phyloP scores from a whole-genome alignment of 2,888 invertebrate species.

The Dyspetes luteomarginatus region DNA sequence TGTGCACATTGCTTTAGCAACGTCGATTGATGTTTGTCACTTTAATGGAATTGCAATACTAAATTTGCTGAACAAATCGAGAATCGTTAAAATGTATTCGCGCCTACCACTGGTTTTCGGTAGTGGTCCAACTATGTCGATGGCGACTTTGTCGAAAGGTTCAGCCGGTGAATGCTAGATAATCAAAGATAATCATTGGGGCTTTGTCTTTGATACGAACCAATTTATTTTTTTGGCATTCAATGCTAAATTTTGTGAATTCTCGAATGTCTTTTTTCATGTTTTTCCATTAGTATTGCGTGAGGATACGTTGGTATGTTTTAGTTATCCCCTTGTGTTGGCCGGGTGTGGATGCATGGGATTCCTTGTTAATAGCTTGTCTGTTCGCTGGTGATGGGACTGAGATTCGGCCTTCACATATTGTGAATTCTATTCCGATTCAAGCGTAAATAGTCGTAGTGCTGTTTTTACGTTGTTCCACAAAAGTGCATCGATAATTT shows the following conservation, averaged over 20 bases:
- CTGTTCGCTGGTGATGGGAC: conserved; percentile 3
- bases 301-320: conserved; percentile 47
- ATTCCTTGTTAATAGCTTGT: not conserved
- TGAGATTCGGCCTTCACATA: conserved; percentile 38
- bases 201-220: conserved; percentile 54
- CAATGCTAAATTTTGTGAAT: conserved; percentile 56
- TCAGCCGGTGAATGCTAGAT: conserved; percentile 45
- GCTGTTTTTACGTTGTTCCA: conserved; percentile 2
- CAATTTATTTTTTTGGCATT: conserved; percentile 64
- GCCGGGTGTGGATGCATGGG: not conserved
- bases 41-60: conserved; percentile 37
- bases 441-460: not conserved
- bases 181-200: conserved; percentile 62
- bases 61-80: conserved; percentile 54
- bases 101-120: not conserved
- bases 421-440: not conserved
- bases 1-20: conserved; percentile 35
- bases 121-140: not conserved
- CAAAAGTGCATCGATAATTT: conserved; percentile 18
- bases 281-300: conserved; percentile 57
- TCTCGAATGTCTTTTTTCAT: conserved; percentile 60
- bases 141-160: conserved; percentile 5
- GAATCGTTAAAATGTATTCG: conserved; percentile 25
- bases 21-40: not conserved
- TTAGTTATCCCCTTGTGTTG: conserved; percentile 27